phyloP scores from a whole-genome alignment of 2,888 invertebrate species.

The Heliconius ethilla region DNA sequence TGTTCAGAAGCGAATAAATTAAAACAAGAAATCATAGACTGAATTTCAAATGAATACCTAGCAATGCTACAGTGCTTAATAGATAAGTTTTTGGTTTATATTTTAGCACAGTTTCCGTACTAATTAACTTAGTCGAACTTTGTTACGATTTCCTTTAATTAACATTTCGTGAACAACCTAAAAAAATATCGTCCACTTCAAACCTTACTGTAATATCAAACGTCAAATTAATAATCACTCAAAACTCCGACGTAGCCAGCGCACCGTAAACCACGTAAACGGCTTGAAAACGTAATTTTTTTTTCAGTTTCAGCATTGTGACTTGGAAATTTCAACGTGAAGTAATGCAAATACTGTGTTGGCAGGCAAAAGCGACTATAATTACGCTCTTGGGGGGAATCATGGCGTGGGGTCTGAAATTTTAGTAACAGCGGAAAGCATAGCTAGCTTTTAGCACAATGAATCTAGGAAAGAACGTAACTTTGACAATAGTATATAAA shows the following conservation, averaged over 20 bases:
- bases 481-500: slow-evolving; percentile 7
- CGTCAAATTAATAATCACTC: slow-evolving; percentile 48
- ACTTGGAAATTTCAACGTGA: slow-evolving; percentile 50
- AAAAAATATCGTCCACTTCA: slow-evolving; percentile 45
- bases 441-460: slow-evolving; percentile 28
- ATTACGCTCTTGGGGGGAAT: slow-evolving; percentile 66
- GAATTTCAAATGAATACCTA: slow-evolving; percentile 24
- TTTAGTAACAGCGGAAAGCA: slow-evolving; percentile 33
- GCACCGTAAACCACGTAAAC: slow-evolving; percentile 45
- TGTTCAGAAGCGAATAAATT: slow-evolving; percentile 19
- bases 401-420: slow-evolving; percentile 47
- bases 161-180: slow-evolving; percentile 43
- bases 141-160: slow-evolving; percentile 45
- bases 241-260: slow-evolving; percentile 44
- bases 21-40: slow-evolving; percentile 21
- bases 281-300: slow-evolving; percentile 45
- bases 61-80: slow-evolving; percentile 17
- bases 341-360: slow-evolving; percentile 66
- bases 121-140: slow-evolving; percentile 39
- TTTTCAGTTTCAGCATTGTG: slow-evolving; percentile 48
- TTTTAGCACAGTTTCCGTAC: slow-evolving; percentile 34
- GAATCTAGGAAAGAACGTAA: slow-evolving; percentile 12
- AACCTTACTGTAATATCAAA: slow-evolving; percentile 44
- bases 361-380: slow-evolving; percentile 58
- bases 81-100: slow-evolving; percentile 33